These are phyloP conservation scores for Ditylenchus weischeri DNA, from an alignment of 2,888 invertebrate species.

Conservation along the genomic window DNA sequence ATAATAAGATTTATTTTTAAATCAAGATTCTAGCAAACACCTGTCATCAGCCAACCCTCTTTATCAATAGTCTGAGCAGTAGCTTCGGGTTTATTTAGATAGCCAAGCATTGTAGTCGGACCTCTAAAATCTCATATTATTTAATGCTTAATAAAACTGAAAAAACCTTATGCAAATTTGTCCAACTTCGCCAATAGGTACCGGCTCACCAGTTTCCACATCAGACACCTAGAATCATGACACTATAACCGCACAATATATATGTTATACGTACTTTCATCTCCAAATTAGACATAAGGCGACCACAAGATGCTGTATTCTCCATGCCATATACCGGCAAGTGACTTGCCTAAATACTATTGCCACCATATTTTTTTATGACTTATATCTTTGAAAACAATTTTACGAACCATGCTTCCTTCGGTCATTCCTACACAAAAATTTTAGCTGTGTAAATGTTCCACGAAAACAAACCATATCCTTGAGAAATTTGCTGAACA, in stretches of 20 bases:
- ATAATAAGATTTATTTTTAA: neutral
- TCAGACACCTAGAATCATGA: conserved; percentile 45
- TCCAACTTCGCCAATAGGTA: conserved; percentile 65
- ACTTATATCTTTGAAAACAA: too few species aligned
- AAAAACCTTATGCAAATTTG: conserved; percentile 78
- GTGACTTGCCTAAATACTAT: conserved; percentile 15
- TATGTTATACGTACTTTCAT: conserved; percentile 22
- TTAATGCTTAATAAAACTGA: neutral
- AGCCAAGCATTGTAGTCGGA: conserved; percentile 75
- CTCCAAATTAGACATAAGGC: conserved; percentile 33
- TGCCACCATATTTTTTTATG: too few species aligned
- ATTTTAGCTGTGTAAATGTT: neutral
- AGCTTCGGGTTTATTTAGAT: conserved; percentile 67
- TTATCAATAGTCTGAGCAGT: conserved; percentile 39
- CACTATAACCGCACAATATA: neutral
- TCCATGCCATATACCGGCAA: conserved; percentile 32
- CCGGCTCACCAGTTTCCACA: conserved; percentile 59
- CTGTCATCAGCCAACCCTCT: conserved; percentile 44
- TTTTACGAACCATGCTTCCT: neutral
- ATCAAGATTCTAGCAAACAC: conserved; percentile 39
- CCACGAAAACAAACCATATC: conserved; percentile 30
- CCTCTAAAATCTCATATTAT: conserved; percentile 58
- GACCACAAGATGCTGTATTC: conserved; percentile 20
- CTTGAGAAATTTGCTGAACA: conserved; percentile 22
- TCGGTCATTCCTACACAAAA: neutral